A percentile compares a stretch with the other conserved stretches of the same genome.
These are phyloP conservation scores for Grantiella picta DNA, from an alignment of 2,113 vertebrate species.

Conservation along the genomic window DNA sequence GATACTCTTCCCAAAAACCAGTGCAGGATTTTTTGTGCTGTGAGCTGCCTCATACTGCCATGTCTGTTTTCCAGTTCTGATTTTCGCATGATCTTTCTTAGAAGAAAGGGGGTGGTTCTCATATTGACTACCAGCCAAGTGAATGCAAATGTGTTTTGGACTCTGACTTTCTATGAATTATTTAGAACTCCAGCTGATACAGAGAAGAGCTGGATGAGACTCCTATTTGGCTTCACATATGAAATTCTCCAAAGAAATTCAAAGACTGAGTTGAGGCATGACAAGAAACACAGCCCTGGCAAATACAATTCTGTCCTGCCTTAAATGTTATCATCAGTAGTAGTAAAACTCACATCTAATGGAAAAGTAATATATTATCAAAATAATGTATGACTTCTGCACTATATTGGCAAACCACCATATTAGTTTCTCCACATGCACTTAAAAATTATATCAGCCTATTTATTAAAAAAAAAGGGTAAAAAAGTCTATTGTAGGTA, in stretches of 20 bases:
- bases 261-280: not conserved
- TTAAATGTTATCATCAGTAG: not conserved
- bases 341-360: not conserved
- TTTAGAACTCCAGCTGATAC: not conserved
- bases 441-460: not conserved
- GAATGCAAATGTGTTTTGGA: not conserved
- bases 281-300: not conserved
- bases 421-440: not conserved
- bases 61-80: not conserved
- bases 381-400: not conserved
- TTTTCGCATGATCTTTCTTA: not conserved
- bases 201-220: not conserved
- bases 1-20: not conserved
- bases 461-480: not conserved
- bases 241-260: not conserved
- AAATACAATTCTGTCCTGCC: not conserved
- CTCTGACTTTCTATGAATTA: not conserved
- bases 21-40: not conserved
- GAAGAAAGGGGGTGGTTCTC: not conserved
- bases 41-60: not conserved
- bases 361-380: not conserved
- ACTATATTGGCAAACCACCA: not conserved
- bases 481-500: not conserved
- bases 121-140: not conserved
- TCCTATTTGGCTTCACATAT: not conserved